Percentiles rank a stretch among this genome's conserved stretches.
phyloP scores from a whole-genome alignment of 1,140 invertebrate species.

The Drosophila navojoa region DNA sequence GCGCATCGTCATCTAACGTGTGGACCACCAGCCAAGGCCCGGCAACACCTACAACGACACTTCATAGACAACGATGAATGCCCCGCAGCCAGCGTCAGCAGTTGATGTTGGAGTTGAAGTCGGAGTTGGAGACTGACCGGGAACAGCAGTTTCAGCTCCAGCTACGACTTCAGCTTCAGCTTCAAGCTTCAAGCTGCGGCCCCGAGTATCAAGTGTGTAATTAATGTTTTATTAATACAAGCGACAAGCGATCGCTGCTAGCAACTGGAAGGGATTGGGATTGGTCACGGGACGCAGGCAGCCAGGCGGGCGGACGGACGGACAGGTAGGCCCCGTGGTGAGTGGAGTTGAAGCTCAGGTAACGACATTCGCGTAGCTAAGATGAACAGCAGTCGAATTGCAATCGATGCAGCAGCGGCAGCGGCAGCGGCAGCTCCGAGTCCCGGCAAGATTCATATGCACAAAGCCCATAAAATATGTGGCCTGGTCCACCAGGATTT shows the following conservation, averaged over 20 bases:
- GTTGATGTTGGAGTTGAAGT: not conserved
- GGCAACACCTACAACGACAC: constrained; percentile 78
- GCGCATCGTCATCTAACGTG: constrained; percentile 75
- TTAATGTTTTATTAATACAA: constrained; percentile 84
- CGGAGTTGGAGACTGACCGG: not conserved
- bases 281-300: not conserved
- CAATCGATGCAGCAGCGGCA: constrained; percentile 73
- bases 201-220: constrained; percentile 79
- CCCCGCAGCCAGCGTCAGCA: not conserved
- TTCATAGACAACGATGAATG: constrained; percentile 59
- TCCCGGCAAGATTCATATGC: constrained; percentile 73
- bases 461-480: constrained; percentile 80
- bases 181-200: constrained; percentile 8
- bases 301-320: not conserved
- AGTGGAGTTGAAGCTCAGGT: constrained; percentile 44
- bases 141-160: constrained; percentile 14
- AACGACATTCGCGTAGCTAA: constrained; percentile 49
- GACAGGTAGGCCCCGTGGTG: constrained; percentile 25
- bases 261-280: constrained; percentile 19
- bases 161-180: not conserved
- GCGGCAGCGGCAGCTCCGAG: constrained; percentile 26
- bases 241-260: constrained; percentile 82
- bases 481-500: constrained; percentile 15
- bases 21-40: constrained; percentile 72
- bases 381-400: constrained; percentile 84